These are phyloP conservation scores for Plemyria rubiginata DNA, from an alignment of 2,888 invertebrate species.

Conservation along the genomic window DNA sequence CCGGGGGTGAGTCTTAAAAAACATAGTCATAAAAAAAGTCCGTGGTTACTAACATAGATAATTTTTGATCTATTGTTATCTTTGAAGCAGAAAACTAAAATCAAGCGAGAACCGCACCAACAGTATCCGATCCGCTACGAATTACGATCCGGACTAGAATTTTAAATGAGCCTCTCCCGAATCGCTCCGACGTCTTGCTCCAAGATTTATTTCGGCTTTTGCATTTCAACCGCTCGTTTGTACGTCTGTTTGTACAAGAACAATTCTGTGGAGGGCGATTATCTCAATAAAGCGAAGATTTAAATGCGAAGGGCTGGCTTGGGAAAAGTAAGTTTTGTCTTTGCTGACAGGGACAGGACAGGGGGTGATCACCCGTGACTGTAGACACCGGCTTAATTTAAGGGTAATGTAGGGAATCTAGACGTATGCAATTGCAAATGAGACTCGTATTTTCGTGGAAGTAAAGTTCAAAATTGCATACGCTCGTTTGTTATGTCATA, in stretches of 20 bases:
- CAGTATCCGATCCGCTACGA: conserved; percentile 47
- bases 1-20: too few relatives aligned
- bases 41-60: too few relatives aligned
- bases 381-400: too few relatives aligned
- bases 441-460: too few relatives aligned
- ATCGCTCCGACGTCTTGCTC: conserved; percentile 61
- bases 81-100: not conserved
- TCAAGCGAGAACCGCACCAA: conserved; percentile 9
- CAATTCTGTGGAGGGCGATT: conserved; percentile 60
- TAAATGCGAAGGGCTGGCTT: conserved; percentile 40
- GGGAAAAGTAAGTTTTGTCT: conserved; percentile 11
- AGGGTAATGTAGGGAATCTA: too few relatives aligned
- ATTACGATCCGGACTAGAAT: conserved; percentile 62
- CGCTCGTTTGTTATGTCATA: too few relatives aligned
- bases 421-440: too few relatives aligned
- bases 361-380: too few relatives aligned
- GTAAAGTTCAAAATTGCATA: too few relatives aligned
- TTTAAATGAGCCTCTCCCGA: conserved; percentile 64
- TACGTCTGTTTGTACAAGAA: conserved; percentile 48
- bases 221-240: conserved; percentile 59
- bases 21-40: too few relatives aligned
- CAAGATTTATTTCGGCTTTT: conserved; percentile 76
- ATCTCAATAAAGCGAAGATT: conserved; percentile 57
- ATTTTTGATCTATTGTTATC: too few relatives aligned
- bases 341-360: not conserved